Base-by-base conservation (phyloP, 2,797 vertebrate species). In the Leptodactylus fallax region DNA sequence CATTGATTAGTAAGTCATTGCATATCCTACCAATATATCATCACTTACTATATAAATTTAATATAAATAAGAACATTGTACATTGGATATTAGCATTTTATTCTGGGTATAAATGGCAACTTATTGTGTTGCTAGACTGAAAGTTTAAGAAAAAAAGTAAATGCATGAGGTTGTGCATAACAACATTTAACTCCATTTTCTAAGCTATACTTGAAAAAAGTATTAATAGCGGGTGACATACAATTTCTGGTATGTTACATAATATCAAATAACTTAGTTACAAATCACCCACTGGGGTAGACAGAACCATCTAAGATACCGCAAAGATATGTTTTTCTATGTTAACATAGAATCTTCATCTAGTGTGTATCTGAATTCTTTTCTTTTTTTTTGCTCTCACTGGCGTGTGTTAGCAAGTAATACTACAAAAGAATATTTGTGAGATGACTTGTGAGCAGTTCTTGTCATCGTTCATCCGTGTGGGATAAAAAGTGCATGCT, bases 371-470 rank as follows among this genome's bases (percentile, higher is more conserved):
- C 47, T 17, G 16, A 49, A 51, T 76, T 76, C 47, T 51, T 76
- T 19, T n/a, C 1, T 21, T 36, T 21, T 36, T 21, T 47, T 8
- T 47, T 8, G 27, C 17, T n/a, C 1, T 10, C 72, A n/a, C 1
- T 74, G 71, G 21, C 71, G 11, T 74, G 47, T 74, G 14, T 47
- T 23, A 77, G 74, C 74, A 23, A 13, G n/a, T 14, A 7, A 51
- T 53, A 23, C 47, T 49, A 53, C 74, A 53, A 77, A 77, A 53
- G 74, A 51, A n/a, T 45, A 77, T 23, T 53, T 77, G 74, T 53
- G 12, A 11, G 74, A 51, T 51, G 36, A 3, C 45, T 6, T 49
- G 71, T 49, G 71, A 76, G 74, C 21, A 7, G 4, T 23, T 77
- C 47, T 51, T 77, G 21, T 77, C 74, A 53, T 77, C 74, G 1